Evolutionary conservation across 2,113 vertebrate genomes (phyloP).

Genomic region (Epinephelus cyanopodus): DNA sequence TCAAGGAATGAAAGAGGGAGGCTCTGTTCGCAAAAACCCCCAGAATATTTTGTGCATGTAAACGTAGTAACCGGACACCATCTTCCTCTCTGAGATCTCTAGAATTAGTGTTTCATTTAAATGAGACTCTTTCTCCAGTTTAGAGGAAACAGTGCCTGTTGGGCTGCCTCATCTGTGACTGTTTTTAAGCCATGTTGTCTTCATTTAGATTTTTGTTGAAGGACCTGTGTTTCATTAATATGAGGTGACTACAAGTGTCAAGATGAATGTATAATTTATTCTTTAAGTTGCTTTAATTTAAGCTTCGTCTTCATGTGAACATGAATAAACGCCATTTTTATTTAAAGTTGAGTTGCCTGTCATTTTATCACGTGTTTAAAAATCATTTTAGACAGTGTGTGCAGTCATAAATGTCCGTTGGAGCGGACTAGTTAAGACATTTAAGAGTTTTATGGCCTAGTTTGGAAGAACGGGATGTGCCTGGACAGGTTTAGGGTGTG

Average conservation of each 20-base stretch:
- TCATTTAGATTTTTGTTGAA: not conserved
- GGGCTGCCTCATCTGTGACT: not conserved
- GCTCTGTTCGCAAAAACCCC: too few relatives aligned
- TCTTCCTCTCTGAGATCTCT: not conserved
- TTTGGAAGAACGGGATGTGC: not conserved
- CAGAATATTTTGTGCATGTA: too few relatives aligned
- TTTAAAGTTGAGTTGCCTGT: constrained; percentile 61
- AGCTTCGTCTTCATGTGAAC: constrained; percentile 48
- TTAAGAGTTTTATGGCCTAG: not conserved
- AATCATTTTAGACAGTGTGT: not conserved
- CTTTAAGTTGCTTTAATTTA: constrained; percentile 55
- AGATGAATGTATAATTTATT: constrained; percentile 52
- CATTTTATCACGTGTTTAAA: constrained; percentile 47
- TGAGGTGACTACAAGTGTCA: not conserved
- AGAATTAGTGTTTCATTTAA: not conserved
- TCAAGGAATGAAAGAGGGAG: too few relatives aligned
- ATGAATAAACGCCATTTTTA: constrained; percentile 73
- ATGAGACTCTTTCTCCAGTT: not conserved
- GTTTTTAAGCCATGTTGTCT: not conserved
- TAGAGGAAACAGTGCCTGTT: not conserved
- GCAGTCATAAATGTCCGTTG: not conserved
- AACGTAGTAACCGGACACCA: too few relatives aligned
- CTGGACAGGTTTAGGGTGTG: constrained; percentile 38
- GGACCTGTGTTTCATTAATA: not conserved
- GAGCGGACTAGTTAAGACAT: not conserved